Conservation (phyloP, 2,113 vertebrate genomes). For the Thunnus maccoyii region DNA sequence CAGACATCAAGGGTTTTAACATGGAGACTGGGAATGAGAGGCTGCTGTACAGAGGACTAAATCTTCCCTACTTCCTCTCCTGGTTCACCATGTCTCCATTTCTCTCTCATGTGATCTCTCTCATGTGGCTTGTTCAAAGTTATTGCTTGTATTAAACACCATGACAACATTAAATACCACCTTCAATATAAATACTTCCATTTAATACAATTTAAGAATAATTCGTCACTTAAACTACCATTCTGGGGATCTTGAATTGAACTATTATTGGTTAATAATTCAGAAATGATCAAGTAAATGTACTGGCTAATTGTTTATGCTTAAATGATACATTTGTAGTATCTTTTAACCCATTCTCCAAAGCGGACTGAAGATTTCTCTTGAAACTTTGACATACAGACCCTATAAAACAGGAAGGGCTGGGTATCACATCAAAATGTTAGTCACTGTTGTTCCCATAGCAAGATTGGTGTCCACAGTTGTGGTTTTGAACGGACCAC, state of each 20-base stretch:
- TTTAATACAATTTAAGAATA: slow-evolving; percentile 1
- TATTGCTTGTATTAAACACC: slow-evolving; percentile 24
- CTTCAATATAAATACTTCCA: slow-evolving; percentile 10
- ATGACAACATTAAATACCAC: slow-evolving; percentile 2
- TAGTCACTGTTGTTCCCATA: too few relatives aligned
- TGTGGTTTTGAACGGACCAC: too few relatives aligned
- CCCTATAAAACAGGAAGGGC: too few relatives aligned
- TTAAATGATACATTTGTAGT: too few relatives aligned
- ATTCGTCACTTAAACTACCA: neutral
- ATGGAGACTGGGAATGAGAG: slow-evolving; percentile 12
- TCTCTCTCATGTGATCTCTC: slow-evolving; percentile 2
- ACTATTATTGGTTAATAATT: too few relatives aligned
- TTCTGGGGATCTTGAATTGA: neutral
- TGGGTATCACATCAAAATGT: too few relatives aligned
- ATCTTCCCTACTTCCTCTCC: neutral
- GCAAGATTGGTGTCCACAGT: too few relatives aligned
- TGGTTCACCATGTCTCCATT: slow-evolving; percentile 6
- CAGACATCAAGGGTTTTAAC: slow-evolving; percentile 47
- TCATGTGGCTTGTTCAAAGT: slow-evolving; percentile 6
- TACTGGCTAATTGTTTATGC: neutral
- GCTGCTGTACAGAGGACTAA: neutral
- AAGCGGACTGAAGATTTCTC: neutral
- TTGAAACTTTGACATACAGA: too few relatives aligned
- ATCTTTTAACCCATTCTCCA: too few relatives aligned
- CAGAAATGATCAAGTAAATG: too few relatives aligned